These are phyloP conservation scores for Diachasmimorpha longicaudata DNA, from an alignment of 1,140 invertebrate species.

Conservation along the genomic window DNA sequence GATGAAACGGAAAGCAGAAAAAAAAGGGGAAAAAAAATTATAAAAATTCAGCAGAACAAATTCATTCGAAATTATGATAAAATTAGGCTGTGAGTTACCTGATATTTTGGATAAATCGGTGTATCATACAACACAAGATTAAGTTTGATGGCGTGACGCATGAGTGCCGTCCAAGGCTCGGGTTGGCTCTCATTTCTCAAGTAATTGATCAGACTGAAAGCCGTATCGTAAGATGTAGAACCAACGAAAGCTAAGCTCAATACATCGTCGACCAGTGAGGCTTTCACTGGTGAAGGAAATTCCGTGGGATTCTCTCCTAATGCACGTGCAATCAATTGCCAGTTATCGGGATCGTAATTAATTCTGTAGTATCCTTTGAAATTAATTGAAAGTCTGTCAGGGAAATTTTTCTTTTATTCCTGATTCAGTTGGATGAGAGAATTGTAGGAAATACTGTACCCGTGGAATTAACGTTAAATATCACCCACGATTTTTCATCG, in stretches of 20 bases:
- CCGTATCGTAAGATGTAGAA: constrained; percentile 65
- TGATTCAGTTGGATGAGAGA: not conserved
- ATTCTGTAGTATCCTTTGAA: constrained; percentile 68
- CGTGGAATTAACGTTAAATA: constrained; percentile 65
- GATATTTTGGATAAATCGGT: constrained; percentile 39
- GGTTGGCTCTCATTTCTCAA: constrained; percentile 67
- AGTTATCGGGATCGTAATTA: constrained; percentile 70
- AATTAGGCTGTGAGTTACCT: constrained; percentile 33
- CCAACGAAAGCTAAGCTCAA: constrained; percentile 64
- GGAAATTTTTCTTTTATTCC: not conserved
- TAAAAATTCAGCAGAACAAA: not conserved
- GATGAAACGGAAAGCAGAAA: no score
- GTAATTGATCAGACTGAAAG: constrained; percentile 70
- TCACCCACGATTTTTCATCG: constrained; percentile 58
- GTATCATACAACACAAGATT: constrained; percentile 49
- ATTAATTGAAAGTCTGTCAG: constrained; percentile 18
- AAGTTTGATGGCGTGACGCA: constrained; percentile 62
- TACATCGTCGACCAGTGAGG: constrained; percentile 69
- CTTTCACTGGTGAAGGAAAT: constrained; percentile 63
- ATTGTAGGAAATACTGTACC: constrained; percentile 44
- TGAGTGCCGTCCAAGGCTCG: constrained; percentile 66
- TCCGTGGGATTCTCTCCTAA: constrained; percentile 55
- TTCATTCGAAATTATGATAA: not conserved
- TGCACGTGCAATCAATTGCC: constrained; percentile 63
- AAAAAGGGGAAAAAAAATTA: no score